Evolutionary conservation across 1,140 invertebrate genomes (phyloP).

Genomic region (Seison nebaliae): DNA sequence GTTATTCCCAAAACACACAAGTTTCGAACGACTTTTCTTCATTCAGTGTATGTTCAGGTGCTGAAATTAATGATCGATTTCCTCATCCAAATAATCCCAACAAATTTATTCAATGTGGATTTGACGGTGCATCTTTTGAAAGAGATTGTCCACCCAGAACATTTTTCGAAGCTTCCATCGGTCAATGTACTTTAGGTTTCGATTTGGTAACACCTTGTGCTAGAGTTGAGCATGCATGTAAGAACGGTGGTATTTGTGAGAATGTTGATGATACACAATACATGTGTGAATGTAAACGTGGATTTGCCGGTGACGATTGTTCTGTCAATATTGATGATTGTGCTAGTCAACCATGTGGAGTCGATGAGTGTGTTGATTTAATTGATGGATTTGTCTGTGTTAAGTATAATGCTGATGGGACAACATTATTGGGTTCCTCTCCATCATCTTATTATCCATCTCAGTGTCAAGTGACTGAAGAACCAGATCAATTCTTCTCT

Average conservation of each 20-base stretch:
- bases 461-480: constrained; percentile 6
- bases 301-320: constrained; percentile 10
- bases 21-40: too few relatives aligned
- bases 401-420: too few relatives aligned
- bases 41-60: too few relatives aligned
- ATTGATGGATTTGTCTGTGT: constrained; percentile 11
- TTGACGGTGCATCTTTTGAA: constrained; percentile 11
- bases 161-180: too few relatives aligned
- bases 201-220: too few relatives aligned
- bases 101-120: constrained; percentile 13
- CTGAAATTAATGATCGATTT: too few relatives aligned
- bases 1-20: too few relatives aligned
- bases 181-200: too few relatives aligned
- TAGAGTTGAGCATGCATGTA: too few relatives aligned
- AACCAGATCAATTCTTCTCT: constrained; percentile 6
- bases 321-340: constrained; percentile 14
- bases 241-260: too few relatives aligned
- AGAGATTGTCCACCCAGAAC: constrained; percentile 5
- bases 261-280: constrained; percentile 4
- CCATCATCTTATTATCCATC: constrained; percentile 11
- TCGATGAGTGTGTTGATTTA: constrained; percentile 5
- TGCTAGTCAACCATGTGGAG: constrained; percentile 4
- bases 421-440: too few relatives aligned
- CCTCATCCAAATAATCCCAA: too few relatives aligned
- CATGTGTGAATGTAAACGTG: constrained; percentile 4